These are phyloP conservation scores for Falcaria lacertinaria DNA, from an alignment of 2,888 invertebrate species.

Conservation along the genomic window DNA sequence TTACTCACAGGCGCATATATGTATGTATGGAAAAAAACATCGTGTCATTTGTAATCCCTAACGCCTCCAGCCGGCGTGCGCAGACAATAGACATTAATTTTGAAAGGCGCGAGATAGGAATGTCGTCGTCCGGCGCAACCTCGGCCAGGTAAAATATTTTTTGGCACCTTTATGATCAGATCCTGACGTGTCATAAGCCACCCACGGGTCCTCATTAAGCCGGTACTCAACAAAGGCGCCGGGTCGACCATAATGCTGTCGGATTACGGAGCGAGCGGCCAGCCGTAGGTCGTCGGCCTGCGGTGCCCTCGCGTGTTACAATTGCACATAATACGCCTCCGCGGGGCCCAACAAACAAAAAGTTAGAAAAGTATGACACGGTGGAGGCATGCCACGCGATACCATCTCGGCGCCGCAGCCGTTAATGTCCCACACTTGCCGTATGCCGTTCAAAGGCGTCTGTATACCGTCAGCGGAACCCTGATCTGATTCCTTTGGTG, in stretches of 20 bases:
- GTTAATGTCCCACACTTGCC: conserved; percentile 1
- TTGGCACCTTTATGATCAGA: conserved; percentile 77
- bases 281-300: conserved; percentile 70
- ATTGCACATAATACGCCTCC: conserved; percentile 73
- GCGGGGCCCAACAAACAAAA: conserved; percentile 64
- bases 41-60: conserved; percentile 43
- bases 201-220: conserved; percentile 75
- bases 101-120: conserved; percentile 68
- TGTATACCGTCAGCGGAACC: conserved; percentile 17
- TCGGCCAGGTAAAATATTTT: conserved; percentile 67
- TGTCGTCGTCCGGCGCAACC: conserved; percentile 62
- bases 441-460: conserved; percentile 3
- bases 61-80: conserved; percentile 36
- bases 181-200: conserved; percentile 77
- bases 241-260: conserved; percentile 69
- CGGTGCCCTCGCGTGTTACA: conserved; percentile 72
- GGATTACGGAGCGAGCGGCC: conserved; percentile 57
- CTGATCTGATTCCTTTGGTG: conserved; percentile 29
- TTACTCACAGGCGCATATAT: conserved; percentile 7
- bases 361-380: conserved; percentile 73
- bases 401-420: conserved; percentile 52
- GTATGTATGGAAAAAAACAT: conserved; percentile 24
- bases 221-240: conserved; percentile 75
- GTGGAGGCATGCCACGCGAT: conserved; percentile 42
- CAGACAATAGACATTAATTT: conserved; percentile 74